A percentile compares a stretch with the other conserved stretches of the same genome.
These are phyloP conservation scores for Nothocercus nigrocapillus DNA, from an alignment of 2,113 vertebrate species.

Conservation along the genomic window DNA sequence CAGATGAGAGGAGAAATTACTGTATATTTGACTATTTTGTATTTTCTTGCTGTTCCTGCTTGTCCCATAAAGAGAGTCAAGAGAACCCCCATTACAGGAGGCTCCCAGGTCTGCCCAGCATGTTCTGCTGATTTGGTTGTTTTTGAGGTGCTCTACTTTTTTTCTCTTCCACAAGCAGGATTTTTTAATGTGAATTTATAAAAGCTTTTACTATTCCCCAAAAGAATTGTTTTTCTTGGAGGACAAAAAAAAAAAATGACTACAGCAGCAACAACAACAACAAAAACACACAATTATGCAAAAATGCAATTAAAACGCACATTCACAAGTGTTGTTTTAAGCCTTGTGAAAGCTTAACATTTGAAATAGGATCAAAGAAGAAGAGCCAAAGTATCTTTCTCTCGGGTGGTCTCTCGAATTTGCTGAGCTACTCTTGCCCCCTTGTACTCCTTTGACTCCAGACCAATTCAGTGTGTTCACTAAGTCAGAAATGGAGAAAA, in stretches of 20 bases:
- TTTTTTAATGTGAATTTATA: not conserved
- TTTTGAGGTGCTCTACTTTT: not conserved
- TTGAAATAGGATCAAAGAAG: not conserved
- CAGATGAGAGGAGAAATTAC: not conserved
- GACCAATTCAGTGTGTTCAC: not conserved
- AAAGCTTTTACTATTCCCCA: not conserved
- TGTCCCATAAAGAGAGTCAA: not conserved
- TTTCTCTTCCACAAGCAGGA: not conserved
- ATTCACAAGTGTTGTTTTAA: not conserved
- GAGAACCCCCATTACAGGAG: not conserved
- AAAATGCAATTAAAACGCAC: not conserved
- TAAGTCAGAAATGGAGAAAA: not conserved
- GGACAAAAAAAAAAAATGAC: not conserved
- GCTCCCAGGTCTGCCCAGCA: not conserved
- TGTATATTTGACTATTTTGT: not conserved
- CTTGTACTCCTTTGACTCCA: not conserved
- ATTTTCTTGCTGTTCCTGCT: not conserved
- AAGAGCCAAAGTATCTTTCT: not conserved
- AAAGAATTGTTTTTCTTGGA: not conserved
- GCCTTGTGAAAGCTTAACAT: not conserved
- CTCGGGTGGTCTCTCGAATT: not conserved
- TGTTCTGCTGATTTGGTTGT: not conserved
- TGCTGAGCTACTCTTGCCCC: not conserved
- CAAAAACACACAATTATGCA: too few species aligned
- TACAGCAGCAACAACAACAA: too few species aligned